Evolutionary conservation across 2,113 vertebrate species (phyloP), one percentile per base, ranked within the genome.

Genomic region (Spizaetus ornatus): DNA sequence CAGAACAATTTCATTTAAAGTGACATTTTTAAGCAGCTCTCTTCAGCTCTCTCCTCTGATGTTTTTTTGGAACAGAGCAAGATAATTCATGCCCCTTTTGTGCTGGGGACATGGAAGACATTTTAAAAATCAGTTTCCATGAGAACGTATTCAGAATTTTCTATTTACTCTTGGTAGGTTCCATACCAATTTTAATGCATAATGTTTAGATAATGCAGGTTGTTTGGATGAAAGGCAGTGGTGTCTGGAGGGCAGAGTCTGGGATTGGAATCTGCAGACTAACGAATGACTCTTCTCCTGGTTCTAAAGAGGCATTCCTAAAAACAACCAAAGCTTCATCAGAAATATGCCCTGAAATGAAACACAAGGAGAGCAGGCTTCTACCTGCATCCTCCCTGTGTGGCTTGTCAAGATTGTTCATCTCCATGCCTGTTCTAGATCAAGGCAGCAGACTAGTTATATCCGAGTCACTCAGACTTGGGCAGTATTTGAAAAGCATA

Each of bases 211-310:
- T 88, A 78, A 53, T 59, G 22, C 34, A 43, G 67, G 67, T 71
- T 55, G 71, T 62, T 91, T 83, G 67, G 56, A 14, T 50, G 88
- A 61, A 66, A 83, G 55, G 59, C 88, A 82, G n/a, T 16, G 29
- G 63, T 93, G 76, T 92, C 92, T 95, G 90, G 77, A 92, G 95
- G 90, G 77, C 90, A 86, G 17, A 61, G 50, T n/a, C 88, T 88
- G 63, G 32, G 21, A 13, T 27, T 65, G 61, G 61, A 56, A 61
- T 78, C 72, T 67, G 56, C 69, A 93, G 91, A 36, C 76, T 86
- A 83, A 70, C n/a, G 73, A 74, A 74, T 67, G 15, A 91, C 56
- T 86, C 52, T 63, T 70, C 55, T 74, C 29, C 61, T 78, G 69
- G 3, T 47, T 93, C 50, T 91, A 26, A 83, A 72, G 48, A 92